Conservation (phyloP, 2,113 vertebrate species). For the Neolamprologus devosi region DNA sequence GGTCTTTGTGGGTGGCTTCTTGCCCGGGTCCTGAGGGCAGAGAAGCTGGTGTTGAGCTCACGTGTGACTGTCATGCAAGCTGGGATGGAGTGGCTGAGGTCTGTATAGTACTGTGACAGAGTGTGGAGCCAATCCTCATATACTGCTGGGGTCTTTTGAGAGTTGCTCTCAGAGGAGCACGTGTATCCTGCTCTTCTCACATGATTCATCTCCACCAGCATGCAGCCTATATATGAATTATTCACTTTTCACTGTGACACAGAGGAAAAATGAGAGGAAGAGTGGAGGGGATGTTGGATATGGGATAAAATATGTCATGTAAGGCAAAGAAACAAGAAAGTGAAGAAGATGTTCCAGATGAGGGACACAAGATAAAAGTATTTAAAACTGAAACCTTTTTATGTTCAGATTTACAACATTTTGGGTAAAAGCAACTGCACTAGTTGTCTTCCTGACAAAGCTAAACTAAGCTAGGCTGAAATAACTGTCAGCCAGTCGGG, state of each 20-base stretch:
- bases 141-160: neutral
- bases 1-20: neutral
- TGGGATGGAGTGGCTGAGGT: neutral
- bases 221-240: conserved; percentile 64
- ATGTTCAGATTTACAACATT: neutral
- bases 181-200: conserved; percentile 47
- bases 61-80: conserved; percentile 10
- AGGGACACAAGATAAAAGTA: neutral
- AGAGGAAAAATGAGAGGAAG: conserved; percentile 7
- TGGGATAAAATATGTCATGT: neutral
- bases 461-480: neutral
- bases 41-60: neutral
- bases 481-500: neutral
- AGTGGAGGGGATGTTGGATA: neutral
- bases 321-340: neutral
- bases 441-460: neutral
- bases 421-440: neutral
- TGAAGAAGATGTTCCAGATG: neutral
- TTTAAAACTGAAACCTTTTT: neutral
- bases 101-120: neutral
- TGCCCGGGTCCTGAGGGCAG: neutral
- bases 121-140: neutral
- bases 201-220: conserved; percentile 60
- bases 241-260: conserved; percentile 59
- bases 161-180: conserved; percentile 33